phyloP scores from a whole-genome alignment of 2,113 vertebrate genomes.

The Probosciger aterrimus region DNA sequence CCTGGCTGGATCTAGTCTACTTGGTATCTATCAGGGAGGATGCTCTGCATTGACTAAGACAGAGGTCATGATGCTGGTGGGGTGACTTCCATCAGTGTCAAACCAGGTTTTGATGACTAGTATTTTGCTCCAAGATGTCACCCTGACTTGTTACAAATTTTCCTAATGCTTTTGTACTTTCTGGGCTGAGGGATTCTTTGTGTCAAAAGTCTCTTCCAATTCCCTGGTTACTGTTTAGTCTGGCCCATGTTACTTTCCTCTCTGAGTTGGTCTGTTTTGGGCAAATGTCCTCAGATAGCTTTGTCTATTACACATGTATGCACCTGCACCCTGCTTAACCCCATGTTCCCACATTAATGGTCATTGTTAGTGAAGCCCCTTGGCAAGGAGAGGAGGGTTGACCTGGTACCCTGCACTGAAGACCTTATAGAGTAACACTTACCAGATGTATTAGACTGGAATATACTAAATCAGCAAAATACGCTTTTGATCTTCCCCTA shows the following conservation, averaged over 20 bases:
- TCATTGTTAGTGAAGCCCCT: neutral
- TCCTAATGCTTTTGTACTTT: neutral
- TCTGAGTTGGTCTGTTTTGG: neutral
- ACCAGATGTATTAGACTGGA: neutral
- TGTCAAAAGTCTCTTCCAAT: neutral
- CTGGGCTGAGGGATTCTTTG: neutral
- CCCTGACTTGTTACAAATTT: neutral
- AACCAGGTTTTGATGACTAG: neutral
- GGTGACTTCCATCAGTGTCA: neutral
- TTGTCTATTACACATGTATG: fast-evolving
- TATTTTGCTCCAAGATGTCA: neutral
- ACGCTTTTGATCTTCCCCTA: neutral
- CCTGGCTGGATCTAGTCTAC: neutral
- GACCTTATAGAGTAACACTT: neutral
- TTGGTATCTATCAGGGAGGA: neutral
- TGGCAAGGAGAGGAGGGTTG: neutral
- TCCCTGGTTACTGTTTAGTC: neutral
- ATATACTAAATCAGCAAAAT: neutral
- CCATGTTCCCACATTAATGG: neutral
- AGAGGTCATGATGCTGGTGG: neutral
- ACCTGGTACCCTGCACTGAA: neutral
- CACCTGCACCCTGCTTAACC: too few relatives aligned
- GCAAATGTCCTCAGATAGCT: neutral
- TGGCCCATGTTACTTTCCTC: neutral
- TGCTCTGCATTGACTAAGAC: neutral